Evolutionary conservation across 2,888 invertebrate species (phyloP).

Genomic region (Ichneumoninae sp.): DNA sequence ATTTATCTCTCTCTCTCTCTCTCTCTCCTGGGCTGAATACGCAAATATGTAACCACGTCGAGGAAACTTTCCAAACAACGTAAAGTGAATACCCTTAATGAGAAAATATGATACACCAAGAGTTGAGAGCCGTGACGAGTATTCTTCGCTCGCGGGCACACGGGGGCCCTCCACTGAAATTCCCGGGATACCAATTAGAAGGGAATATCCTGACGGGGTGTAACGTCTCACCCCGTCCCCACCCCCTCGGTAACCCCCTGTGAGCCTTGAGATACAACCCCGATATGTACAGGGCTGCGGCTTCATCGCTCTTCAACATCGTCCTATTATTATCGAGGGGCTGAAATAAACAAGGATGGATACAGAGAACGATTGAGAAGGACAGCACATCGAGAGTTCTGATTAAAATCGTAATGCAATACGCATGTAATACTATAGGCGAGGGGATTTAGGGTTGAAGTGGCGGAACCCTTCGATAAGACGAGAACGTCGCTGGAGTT

Average conservation of each 20-base stretch:
- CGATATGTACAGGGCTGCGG: slow-evolving; percentile 4
- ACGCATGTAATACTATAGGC: slow-evolving; percentile 78
- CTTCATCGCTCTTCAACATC: slow-evolving; percentile 36
- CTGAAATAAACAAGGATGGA: slow-evolving; percentile 59
- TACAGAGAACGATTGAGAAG: slow-evolving; percentile 22
- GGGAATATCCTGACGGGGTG: slow-evolving; percentile 70
- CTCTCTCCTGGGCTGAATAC: slow-evolving; percentile 49
- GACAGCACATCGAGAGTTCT: slow-evolving; percentile 63
- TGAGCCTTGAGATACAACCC: slow-evolving; percentile 37
- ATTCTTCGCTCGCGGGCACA: slow-evolving; percentile 43
- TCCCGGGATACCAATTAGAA: slow-evolving; percentile 78
- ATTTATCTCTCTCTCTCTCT: slow-evolving; percentile 10
- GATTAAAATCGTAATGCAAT: slow-evolving; percentile 83
- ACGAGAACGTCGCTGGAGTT: slow-evolving; percentile 21
- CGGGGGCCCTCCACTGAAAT: slow-evolving; percentile 66
- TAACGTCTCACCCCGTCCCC: slow-evolving; percentile 29
- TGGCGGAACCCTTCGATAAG: slow-evolving; percentile 59
- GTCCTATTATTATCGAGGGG: slow-evolving; percentile 72
- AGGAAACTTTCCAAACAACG: slow-evolving; percentile 70
- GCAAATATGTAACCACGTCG: slow-evolving; percentile 58
- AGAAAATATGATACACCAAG: slow-evolving; percentile 78
- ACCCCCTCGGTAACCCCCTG: not conserved
- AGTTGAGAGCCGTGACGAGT: slow-evolving; percentile 27
- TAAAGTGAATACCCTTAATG: slow-evolving; percentile 76
- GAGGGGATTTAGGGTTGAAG: slow-evolving; percentile 54